These are phyloP conservation scores for Neomorphus geoffroyi DNA, from an alignment of 2,797 vertebrate genomes.

Conservation along the genomic window DNA sequence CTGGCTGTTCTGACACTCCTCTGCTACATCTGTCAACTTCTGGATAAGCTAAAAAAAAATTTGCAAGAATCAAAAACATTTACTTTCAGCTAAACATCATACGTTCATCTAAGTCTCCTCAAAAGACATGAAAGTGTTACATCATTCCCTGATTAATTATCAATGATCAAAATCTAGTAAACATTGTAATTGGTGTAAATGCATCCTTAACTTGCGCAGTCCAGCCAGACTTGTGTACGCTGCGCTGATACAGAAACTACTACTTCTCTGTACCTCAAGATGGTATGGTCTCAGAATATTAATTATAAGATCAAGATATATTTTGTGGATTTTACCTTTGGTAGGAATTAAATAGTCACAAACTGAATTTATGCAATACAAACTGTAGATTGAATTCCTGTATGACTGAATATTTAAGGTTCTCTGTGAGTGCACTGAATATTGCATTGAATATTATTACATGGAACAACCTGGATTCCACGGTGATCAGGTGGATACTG, in stretches of 20 bases:
- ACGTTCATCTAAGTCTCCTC: neutral
- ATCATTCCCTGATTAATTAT: neutral
- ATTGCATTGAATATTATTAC: neutral
- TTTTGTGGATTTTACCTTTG: neutral
- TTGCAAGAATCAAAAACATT: neutral
- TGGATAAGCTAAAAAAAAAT: conserved; percentile 86
- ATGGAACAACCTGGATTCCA: neutral
- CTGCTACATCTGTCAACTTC: conserved; percentile 90
- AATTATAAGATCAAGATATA: neutral
- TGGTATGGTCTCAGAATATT: neutral
- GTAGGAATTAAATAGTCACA: neutral
- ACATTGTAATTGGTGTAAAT: neutral
- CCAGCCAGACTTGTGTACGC: neutral
- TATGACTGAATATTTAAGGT: neutral
- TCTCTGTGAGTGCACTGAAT: neutral
- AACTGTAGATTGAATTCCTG: neutral
- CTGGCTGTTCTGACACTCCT: conserved; percentile 93
- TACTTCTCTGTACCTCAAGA: neutral
- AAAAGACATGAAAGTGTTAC: neutral
- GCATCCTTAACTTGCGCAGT: neutral
- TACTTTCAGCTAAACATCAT: neutral
- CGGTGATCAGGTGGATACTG: neutral
- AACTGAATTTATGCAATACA: neutral
- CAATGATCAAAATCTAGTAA: neutral
- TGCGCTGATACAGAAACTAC: neutral